Percentiles rank a stretch among this genome's conserved stretches.
phyloP scores from a whole-genome alignment of 2,113 vertebrate genomes.

The Mohoua ochrocephala region DNA sequence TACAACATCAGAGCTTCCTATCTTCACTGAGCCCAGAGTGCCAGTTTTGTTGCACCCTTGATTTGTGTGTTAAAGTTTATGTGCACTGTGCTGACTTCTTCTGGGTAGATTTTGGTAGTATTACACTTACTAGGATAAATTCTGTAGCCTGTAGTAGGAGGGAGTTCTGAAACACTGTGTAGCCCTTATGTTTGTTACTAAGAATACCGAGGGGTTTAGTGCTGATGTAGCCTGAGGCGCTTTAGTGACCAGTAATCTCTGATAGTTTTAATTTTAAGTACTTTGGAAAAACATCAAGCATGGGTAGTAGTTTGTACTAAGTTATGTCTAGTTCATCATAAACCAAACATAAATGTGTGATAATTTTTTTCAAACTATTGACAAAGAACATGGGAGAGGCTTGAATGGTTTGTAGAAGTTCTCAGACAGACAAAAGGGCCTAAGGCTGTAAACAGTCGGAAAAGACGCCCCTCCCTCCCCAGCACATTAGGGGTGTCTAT shows the following conservation, averaged over 20 bases:
- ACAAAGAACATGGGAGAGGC: neutral
- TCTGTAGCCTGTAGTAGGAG: neutral
- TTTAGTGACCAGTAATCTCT: conserved; percentile 9
- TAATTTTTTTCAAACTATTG: neutral
- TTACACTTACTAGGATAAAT: neutral
- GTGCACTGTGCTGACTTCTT: neutral
- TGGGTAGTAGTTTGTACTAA: neutral
- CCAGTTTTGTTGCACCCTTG: neutral
- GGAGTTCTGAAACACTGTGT: neutral
- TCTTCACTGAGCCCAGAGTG: neutral
- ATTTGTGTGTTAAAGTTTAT: neutral
- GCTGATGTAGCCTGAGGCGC: neutral
- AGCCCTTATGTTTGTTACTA: neutral
- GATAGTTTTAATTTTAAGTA: neutral
- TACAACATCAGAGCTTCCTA: neutral
- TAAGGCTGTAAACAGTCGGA: neutral
- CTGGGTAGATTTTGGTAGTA: neutral
- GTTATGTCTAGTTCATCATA: neutral
- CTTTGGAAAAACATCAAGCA: neutral
- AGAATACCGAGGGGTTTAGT: neutral
- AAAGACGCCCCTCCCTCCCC: neutral
- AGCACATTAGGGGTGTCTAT: neutral
- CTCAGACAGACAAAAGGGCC: neutral
- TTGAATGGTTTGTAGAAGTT: neutral
- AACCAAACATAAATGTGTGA: neutral